phyloP scores from a whole-genome alignment of 2,797 vertebrate species.

The Halcyon smyrnensis region DNA sequence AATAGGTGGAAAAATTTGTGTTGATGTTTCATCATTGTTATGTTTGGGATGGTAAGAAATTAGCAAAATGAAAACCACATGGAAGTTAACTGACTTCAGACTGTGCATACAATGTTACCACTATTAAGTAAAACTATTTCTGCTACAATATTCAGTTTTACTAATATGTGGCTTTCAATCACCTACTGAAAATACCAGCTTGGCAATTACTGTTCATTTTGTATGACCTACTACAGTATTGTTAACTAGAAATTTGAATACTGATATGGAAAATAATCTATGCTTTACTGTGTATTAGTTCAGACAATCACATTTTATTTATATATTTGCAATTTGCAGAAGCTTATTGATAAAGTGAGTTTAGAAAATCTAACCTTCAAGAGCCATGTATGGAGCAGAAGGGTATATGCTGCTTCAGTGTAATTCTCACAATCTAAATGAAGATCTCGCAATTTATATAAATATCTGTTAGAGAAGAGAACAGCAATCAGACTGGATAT shows the following conservation, averaged over 20 bases:
- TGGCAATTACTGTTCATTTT: not conserved
- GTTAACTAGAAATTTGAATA: not conserved
- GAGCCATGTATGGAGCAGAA: constrained; percentile 94
- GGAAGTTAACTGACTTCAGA: not conserved
- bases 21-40: not conserved
- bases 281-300: not conserved
- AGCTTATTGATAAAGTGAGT: not conserved
- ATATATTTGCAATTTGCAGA: not conserved
- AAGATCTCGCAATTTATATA: constrained; percentile 96
- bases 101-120: not conserved
- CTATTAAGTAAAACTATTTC: not conserved
- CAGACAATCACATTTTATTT: not conserved
- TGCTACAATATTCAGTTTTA: not conserved
- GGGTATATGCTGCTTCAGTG: constrained; percentile 95
- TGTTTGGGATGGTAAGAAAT: not conserved
- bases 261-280: not conserved
- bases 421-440: constrained; percentile 96
- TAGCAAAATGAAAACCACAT: not conserved
- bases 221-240: not conserved
- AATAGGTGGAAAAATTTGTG: not conserved
- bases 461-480: constrained; percentile 82
- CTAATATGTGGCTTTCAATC: not conserved
- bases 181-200: not conserved
- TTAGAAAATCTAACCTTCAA: constrained; percentile 86
- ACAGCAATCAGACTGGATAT: not conserved